A percentile compares a stretch with the other conserved stretches of the same genome.
Conservation (phyloP, 2,113 vertebrate genomes). For the Ciconia stormi region DNA sequence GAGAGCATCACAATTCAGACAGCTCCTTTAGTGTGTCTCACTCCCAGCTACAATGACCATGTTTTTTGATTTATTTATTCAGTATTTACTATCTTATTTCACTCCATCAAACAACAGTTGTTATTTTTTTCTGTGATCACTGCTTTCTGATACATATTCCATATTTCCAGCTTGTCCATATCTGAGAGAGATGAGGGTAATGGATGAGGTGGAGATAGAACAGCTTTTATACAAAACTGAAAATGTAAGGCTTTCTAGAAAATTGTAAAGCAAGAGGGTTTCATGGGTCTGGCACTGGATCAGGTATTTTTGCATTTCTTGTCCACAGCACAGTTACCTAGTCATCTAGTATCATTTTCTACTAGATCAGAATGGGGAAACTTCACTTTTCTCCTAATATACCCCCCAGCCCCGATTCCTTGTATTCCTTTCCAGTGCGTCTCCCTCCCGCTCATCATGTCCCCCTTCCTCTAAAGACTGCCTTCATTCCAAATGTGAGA, state of each 20-base stretch:
- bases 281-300: neutral
- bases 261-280: neutral
- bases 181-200: neutral
- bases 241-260: neutral
- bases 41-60: neutral
- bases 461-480: neutral
- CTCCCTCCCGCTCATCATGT: neutral
- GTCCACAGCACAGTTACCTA: neutral
- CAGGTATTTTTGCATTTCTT: neutral
- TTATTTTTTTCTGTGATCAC: neutral
- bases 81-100: neutral
- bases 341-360: neutral
- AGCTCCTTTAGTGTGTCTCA: neutral
- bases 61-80: neutral
- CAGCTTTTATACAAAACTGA: neutral
- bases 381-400: neutral
- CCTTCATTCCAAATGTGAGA: neutral
- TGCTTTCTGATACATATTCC: neutral
- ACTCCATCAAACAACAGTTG: neutral
- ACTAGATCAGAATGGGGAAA: neutral
- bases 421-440: neutral
- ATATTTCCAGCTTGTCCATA: neutral
- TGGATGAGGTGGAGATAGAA: neutral
- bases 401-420: accelerated
- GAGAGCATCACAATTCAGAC: neutral